Percentiles rank a stretch among this genome's conserved stretches.
phyloP scores from a whole-genome alignment of 2,113 vertebrate genomes.

The Tylochromis polylepis region DNA sequence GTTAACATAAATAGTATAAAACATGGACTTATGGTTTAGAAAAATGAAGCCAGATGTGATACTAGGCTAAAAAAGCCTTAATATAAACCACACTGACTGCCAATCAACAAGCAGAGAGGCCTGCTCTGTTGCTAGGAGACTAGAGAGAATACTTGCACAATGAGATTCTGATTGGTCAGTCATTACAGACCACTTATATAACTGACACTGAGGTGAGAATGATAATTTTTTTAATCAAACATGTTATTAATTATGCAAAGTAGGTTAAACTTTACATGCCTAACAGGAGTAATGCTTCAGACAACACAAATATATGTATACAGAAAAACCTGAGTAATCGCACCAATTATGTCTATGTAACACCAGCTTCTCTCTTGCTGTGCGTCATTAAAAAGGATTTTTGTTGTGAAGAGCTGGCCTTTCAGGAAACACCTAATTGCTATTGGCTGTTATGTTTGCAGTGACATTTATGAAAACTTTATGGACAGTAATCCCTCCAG shows the following conservation, averaged over 20 bases:
- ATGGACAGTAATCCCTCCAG: conserved; percentile 47
- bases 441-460: conserved; percentile 18
- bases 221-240: background rate
- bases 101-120: conserved; percentile 4
- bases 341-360: background rate
- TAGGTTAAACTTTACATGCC: background rate
- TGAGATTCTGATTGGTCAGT: conserved; percentile 8
- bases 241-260: background rate
- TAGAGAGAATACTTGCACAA: background rate
- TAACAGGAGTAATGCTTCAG: background rate
- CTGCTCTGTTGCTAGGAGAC: conserved; percentile 50
- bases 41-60: background rate
- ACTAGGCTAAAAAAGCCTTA: background rate
- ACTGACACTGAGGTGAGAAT: background rate
- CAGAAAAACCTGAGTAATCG: background rate
- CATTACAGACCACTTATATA: background rate
- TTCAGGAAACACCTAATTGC: conserved; percentile 50
- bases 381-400: background rate
- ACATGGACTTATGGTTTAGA: background rate
- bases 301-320: background rate
- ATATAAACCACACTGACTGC: conserved; percentile 13
- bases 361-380: background rate
- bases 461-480: conserved; percentile 72
- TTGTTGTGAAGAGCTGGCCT: conserved; percentile 22
- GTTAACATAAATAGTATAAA: background rate